These are phyloP conservation scores for Ectobius pallidus DNA, from an alignment of 2,888 invertebrate species.

Conservation along the genomic window DNA sequence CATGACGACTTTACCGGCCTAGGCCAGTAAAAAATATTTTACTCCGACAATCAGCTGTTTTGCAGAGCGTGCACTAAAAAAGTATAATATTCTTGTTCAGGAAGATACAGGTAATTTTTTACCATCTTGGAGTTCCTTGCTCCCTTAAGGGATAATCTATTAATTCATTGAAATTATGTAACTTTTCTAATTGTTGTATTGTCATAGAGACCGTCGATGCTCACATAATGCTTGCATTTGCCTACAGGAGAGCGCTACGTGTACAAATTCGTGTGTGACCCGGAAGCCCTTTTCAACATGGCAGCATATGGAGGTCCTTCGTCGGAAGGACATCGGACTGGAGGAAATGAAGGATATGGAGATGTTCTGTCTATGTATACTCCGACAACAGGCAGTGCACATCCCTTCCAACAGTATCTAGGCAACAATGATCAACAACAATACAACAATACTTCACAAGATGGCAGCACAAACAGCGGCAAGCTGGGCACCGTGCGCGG, in stretches of 20 bases:
- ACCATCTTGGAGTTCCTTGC: too few relatives aligned
- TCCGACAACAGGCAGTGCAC: constrained; percentile 33
- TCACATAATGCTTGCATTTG: too few relatives aligned
- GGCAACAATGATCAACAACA: neutral
- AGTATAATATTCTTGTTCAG: too few relatives aligned
- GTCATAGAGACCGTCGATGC: too few relatives aligned
- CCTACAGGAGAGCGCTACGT: constrained; percentile 87
- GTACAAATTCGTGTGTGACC: constrained; percentile 96
- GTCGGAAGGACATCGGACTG: neutral
- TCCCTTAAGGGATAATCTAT: too few relatives aligned
- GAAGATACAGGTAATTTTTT: too few relatives aligned
- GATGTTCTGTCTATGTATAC: constrained; percentile 43
- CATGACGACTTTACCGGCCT: too few relatives aligned
- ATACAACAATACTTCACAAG: constrained; percentile 29
- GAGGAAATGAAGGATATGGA: constrained; percentile 23
- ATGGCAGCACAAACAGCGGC: constrained; percentile 23
- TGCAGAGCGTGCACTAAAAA: too few relatives aligned
- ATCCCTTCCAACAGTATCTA: constrained; percentile 42
- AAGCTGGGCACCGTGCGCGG: constrained; percentile 12
- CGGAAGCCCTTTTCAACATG: constrained; percentile 87
- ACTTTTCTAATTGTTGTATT: too few relatives aligned
- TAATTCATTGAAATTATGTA: too few relatives aligned
- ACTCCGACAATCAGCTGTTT: too few relatives aligned
- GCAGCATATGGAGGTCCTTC: constrained; percentile 60
- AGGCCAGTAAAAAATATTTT: too few relatives aligned